Conservation (phyloP, 2,113 vertebrate species). For the Triplophysa dalaica region DNA sequence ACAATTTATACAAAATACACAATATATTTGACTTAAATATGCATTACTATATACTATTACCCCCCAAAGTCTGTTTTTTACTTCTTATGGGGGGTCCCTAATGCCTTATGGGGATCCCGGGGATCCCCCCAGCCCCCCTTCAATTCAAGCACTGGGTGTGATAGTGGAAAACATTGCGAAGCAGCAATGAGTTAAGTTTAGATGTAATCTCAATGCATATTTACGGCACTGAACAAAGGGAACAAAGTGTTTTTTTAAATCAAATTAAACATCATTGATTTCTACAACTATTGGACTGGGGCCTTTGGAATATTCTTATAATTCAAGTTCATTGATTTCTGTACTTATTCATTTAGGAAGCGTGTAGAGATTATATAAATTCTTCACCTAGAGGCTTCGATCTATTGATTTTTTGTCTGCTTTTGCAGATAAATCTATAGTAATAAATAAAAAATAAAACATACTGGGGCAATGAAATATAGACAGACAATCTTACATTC, state of each 20-base stretch:
- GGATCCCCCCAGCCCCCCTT: too few relatives aligned
- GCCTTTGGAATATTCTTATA: neutral
- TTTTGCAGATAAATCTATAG: too few relatives aligned
- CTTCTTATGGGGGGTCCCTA: too few relatives aligned
- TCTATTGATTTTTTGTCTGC: too few relatives aligned
- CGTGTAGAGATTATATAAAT: too few relatives aligned
- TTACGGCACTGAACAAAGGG: neutral
- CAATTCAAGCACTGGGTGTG: neutral
- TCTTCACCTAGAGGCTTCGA: too few relatives aligned
- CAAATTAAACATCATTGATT: neutral
- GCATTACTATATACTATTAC: too few relatives aligned
- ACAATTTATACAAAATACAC: too few relatives aligned
- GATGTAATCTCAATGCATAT: conserved; percentile 19
- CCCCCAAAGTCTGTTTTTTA: too few relatives aligned
- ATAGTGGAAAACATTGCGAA: conserved; percentile 23
- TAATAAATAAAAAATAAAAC: too few relatives aligned
- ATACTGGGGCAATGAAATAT: neutral
- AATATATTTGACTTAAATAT: too few relatives aligned
- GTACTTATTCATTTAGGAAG: neutral
- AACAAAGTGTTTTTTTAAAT: conserved; percentile 8
- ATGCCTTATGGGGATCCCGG: too few relatives aligned
- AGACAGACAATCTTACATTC: conserved; percentile 2
- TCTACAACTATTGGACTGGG: neutral
- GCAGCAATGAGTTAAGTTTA: conserved; percentile 15
- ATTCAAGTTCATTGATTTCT: neutral